phyloP scores from a whole-genome alignment of 2,797 vertebrate species.

The Dendrocincla fuliginosa region DNA sequence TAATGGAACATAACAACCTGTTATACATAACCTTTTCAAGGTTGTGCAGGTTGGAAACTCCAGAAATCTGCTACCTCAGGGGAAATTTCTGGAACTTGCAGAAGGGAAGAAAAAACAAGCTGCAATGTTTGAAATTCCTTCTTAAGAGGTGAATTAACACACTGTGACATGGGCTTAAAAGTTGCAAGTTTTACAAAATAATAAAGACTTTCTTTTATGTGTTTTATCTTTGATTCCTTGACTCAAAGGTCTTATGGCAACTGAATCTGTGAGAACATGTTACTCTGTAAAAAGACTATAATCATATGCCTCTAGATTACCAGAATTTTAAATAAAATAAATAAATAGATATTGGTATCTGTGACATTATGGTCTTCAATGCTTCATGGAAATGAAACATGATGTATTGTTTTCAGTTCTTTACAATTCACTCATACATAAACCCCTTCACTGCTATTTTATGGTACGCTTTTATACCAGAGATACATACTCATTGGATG shows the following conservation, averaged over 20 bases:
- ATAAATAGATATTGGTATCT: not conserved
- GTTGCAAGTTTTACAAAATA: not conserved
- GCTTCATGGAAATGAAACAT: not conserved
- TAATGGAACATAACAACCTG: not conserved
- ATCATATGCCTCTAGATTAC: not conserved
- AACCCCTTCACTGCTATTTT: not conserved
- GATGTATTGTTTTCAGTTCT: not conserved
- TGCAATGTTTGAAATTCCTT: not conserved
- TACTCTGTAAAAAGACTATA: not conserved
- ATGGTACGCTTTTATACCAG: not conserved
- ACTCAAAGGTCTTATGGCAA: not conserved
- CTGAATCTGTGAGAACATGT: not conserved
- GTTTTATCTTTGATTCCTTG: not conserved
- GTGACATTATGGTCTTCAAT: not conserved
- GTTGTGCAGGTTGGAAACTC: not conserved
- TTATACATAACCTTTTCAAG: not conserved
- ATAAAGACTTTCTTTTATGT: not conserved
- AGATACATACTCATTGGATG: not conserved
- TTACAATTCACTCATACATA: not conserved
- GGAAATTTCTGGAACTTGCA: not conserved
- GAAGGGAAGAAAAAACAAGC: rapidly evolving
- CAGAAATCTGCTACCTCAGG: not conserved
- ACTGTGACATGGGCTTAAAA: not conserved
- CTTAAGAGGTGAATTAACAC: not conserved
- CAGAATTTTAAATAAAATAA: not conserved